phyloP scores from a whole-genome alignment of 2,113 vertebrate species.

The Colinus virginianus region DNA sequence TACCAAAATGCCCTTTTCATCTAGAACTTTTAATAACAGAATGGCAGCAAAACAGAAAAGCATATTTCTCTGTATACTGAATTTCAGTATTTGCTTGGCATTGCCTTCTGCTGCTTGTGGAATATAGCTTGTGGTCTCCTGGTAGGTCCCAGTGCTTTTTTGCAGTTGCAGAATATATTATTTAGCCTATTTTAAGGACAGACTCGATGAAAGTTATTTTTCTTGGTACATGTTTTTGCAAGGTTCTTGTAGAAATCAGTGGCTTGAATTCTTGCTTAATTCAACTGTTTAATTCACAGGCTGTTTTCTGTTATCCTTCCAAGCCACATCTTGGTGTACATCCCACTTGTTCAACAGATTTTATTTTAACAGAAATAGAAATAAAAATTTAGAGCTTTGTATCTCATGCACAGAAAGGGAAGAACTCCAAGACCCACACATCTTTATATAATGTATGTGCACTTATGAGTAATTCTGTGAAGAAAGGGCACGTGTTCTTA shows the following conservation, averaged over 20 bases:
- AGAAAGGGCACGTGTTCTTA: not conserved
- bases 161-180: not conserved
- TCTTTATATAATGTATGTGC: not conserved
- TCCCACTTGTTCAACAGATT: constrained; percentile 41
- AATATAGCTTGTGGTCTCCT: not conserved
- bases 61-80: not conserved
- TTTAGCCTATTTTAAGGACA: constrained; percentile 8
- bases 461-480: constrained; percentile 9
- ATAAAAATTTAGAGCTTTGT: not conserved
- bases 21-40: not conserved
- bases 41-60: not conserved
- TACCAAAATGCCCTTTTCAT: not conserved
- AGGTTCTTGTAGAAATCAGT: constrained; percentile 40
- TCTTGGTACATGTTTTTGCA: constrained; percentile 46
- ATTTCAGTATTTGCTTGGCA: not conserved
- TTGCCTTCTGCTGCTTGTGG: not conserved
- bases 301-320: constrained; percentile 25
- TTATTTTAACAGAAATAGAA: constrained; percentile 61
- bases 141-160: not conserved
- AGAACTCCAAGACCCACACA: not conserved
- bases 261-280: constrained; percentile 44
- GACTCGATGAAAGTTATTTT: constrained; percentile 34
- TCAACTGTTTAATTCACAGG: constrained; percentile 14
- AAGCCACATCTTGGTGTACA: constrained; percentile 44
- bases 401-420: constrained; percentile 10